Base-by-base conservation (phyloP, 1,140 invertebrate genomes). In the Drepana arcuata region DNA sequence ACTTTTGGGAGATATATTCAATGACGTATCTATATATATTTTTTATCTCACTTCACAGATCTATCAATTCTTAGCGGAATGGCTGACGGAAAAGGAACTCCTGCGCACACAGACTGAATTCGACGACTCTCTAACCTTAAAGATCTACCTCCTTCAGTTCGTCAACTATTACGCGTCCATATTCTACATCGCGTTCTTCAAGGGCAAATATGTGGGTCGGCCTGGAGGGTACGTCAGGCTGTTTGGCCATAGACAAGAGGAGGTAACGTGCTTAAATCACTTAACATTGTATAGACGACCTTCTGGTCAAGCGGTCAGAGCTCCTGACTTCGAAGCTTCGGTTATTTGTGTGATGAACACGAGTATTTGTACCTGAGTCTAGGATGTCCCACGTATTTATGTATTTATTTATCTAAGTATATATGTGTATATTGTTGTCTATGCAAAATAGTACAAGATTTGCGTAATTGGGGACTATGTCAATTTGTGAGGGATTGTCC, bases 161-260 rank as follows among this genome's bases (percentile, higher is more conserved):
- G 94, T 99, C 16, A 99, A 99, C 80, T 99, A 98, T 75, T 99
- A 99, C 79, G 94, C 96, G 12, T 97, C 96, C 1, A 97, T 99
- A 69, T 97, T 99, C 85, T 99, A 99, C 67, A 97, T 99, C 59
- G 97, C 96, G 0, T 99, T 99, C 84, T 92, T 98, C 54, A 99
- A 99, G 75, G 97, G 96, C 25, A 96, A 94, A 77, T 93, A 94
- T 53, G 86, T 94, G n/a, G 94, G 94, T 0, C 90, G 91, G 65
- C 94, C 94, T 0, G 91, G 90, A 2, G 82, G 89, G 16, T 95
- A 95, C 55, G 92, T 90, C 39, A 84, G 88, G 13, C 83, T 95
- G 9, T 90, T 95, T 57, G 86, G 88, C 1, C 91, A 88, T 54
- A 86, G 94, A 30, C 93, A 95, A 81, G 94, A 96, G 83, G 93